Evolutionary conservation across 2,113 vertebrate genomes (phyloP).

Genomic region (Vireo altiloquus): DNA sequence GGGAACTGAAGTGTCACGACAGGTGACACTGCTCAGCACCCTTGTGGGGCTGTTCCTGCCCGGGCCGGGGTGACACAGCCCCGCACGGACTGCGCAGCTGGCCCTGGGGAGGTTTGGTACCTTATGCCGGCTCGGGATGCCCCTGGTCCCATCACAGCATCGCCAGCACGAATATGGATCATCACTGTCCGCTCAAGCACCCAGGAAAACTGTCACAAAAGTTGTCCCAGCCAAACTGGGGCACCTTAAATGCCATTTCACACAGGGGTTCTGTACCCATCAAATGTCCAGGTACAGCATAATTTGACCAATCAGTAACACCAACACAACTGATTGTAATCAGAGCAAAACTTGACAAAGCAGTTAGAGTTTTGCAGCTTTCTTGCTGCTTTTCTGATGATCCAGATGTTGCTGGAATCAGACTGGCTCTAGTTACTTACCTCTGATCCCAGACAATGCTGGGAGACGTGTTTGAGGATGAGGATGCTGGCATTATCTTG

Average conservation of each 20-base stretch:
- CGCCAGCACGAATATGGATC: accelerated
- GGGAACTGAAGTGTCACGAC: accelerated
- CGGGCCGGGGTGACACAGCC: not conserved
- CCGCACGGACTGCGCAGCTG: accelerated
- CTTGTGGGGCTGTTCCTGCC: accelerated
- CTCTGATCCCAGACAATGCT: not conserved
- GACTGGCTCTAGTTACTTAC: not conserved
- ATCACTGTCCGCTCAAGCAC: not conserved
- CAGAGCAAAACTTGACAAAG: not conserved
- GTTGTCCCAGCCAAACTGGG: not conserved
- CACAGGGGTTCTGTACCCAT: not conserved
- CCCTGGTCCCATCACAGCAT: not conserved
- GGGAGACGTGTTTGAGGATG: not conserved
- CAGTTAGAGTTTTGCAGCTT: not conserved
- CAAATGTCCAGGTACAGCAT: not conserved
- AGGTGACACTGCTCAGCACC: not conserved
- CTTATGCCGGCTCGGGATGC: not conserved
- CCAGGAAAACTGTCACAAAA: not conserved
- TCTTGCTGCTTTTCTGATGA: not conserved
- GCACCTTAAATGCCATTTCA: not conserved
- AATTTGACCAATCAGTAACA: not conserved
- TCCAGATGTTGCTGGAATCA: not conserved
- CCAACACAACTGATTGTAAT: not conserved
- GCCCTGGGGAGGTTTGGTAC: accelerated
- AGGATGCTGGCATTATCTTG: not conserved